phyloP scores from a whole-genome alignment of 2,113 vertebrate species.

The Alethe diademata region DNA sequence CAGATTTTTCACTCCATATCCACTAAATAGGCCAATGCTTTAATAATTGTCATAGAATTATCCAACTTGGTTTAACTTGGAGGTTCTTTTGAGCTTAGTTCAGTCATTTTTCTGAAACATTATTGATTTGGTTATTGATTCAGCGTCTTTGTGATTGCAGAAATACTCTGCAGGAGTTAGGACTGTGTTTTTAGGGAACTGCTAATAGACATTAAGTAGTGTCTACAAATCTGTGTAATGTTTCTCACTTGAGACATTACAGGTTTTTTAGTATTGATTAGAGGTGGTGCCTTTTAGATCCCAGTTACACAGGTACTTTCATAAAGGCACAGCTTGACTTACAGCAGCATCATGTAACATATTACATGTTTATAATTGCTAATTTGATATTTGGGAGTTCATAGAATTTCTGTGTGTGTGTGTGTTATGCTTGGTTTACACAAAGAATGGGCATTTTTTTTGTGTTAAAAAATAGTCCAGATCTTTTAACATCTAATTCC shows the following conservation, averaged over 20 bases:
- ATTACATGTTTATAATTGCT: neutral
- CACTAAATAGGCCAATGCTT: conserved; percentile 53
- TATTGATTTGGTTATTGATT: neutral
- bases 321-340: neutral
- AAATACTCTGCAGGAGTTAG: neutral
- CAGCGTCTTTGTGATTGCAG: neutral
- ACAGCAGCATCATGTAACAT: neutral
- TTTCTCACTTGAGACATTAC: neutral
- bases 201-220: neutral
- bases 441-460: conserved; percentile 14
- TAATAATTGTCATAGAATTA: neutral
- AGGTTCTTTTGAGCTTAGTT: neutral
- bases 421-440: conserved; percentile 23
- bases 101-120: neutral
- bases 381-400: neutral
- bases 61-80: neutral
- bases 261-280: neutral
- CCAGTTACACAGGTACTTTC: neutral
- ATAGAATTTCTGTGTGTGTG: neutral
- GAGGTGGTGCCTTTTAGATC: neutral
- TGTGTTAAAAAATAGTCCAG: neutral
- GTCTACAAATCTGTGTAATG: neutral
- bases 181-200: neutral
- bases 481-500: conserved; percentile 25
- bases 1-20: conserved; percentile 73